These are phyloP conservation scores for Vultur gryphus DNA, from an alignment of 2,797 vertebrate species.

Conservation along the genomic window DNA sequence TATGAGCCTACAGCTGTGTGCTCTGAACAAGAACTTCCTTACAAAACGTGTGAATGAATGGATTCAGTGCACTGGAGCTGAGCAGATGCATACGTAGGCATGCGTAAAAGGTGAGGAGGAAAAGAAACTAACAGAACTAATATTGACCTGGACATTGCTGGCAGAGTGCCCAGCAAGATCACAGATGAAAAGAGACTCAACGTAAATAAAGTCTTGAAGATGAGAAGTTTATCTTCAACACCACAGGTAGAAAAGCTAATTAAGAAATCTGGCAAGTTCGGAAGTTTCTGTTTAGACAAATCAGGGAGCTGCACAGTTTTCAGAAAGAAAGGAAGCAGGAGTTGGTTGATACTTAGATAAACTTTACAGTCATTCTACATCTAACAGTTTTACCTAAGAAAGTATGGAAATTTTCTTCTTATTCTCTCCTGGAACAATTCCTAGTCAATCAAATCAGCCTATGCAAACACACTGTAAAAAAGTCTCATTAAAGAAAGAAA, in stretches of 20 bases:
- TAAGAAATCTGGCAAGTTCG: neutral
- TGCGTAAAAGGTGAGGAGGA: neutral
- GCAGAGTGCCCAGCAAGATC: neutral
- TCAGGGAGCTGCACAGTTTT: neutral
- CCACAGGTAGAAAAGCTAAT: neutral
- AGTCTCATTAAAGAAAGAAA: slow-evolving; percentile 4
- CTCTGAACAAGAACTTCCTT: neutral
- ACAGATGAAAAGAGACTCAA: neutral
- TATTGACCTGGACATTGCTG: neutral
- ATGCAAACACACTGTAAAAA: neutral
- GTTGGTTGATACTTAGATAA: neutral
- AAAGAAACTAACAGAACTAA: neutral
- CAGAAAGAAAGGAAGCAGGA: neutral
- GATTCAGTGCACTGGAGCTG: neutral
- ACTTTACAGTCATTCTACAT: neutral
- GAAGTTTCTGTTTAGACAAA: neutral
- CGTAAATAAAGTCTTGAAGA: neutral
- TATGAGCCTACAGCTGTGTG: neutral
- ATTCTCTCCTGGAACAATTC: neutral
- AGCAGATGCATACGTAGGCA: fast-evolving
- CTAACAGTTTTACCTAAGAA: neutral
- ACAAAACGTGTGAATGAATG: neutral
- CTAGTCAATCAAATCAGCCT: neutral
- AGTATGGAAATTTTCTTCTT: neutral
- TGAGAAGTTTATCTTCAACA: neutral